These are phyloP conservation scores for Ormyrus thymus DNA, from an alignment of 2,888 invertebrate species.

Conservation along the genomic window DNA sequence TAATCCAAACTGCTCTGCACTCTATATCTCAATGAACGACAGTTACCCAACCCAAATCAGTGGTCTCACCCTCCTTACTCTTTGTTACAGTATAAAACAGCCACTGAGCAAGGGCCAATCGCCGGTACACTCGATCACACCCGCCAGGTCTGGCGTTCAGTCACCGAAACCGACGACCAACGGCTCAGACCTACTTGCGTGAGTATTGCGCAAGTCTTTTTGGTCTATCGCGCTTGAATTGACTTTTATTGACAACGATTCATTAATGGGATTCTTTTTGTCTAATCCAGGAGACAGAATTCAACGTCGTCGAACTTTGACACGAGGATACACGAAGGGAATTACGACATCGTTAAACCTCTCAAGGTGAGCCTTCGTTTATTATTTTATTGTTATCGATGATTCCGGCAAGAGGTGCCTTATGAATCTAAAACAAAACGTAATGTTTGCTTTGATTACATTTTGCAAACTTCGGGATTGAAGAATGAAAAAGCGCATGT, in stretches of 20 bases:
- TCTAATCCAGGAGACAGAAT: slow-evolving; percentile 60
- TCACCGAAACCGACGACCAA: slow-evolving; percentile 72
- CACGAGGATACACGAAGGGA: slow-evolving; percentile 69
- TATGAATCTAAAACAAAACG: too few species aligned
- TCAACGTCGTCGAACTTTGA: slow-evolving; percentile 63
- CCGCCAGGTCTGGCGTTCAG: slow-evolving; percentile 71
- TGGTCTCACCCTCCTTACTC: slow-evolving; percentile 4
- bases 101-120: slow-evolving; percentile 72
- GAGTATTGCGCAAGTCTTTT: slow-evolving; percentile 32
- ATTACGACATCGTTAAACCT: slow-evolving; percentile 73
- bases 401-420: not conserved
- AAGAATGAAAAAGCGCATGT: too few species aligned
- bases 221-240: slow-evolving; percentile 9
- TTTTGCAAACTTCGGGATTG: too few species aligned
- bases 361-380: slow-evolving; percentile 67
- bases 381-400: not conserved
- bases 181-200: slow-evolving; percentile 66
- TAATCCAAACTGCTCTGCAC: not conserved
- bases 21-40: not conserved
- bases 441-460: too few species aligned
- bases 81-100: slow-evolving; percentile 68
- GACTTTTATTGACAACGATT: not conserved
- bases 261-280: slow-evolving; percentile 3
- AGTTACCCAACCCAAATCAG: not conserved
- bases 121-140: slow-evolving; percentile 69